Evolutionary conservation across 2,888 invertebrate species (phyloP), one percentile per base, ranked within the genome.

Genomic region (Epinotia nisella): DNA sequence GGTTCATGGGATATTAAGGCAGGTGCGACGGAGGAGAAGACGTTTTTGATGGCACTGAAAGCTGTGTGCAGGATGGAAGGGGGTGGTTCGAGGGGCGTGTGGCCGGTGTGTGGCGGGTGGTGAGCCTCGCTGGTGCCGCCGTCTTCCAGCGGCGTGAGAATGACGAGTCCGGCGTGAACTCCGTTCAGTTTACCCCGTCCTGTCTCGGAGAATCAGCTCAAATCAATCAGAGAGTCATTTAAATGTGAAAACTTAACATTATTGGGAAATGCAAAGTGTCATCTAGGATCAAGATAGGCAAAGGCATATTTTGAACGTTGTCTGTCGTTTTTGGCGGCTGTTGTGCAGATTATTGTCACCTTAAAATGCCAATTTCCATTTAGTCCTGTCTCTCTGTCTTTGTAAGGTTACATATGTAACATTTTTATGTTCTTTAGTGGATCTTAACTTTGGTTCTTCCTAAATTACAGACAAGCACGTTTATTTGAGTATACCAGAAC

Each of bases 121-220:
- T 89, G 86, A 7, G 78, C 82, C 74, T 87, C 90, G 76, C 83
- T 82, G 55, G 84, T 83, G 66, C 81, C 77, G 4, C 78, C 82
- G 53, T 89, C 89, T 70, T 82, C 91, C 78, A 93, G 81, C n/a
- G 93, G 93, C 64, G 93, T 87, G 81, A 94, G 86, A 76, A 93
- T 82, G 75, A 93, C 89, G 75, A 93, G 83, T 62, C 93, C 94
- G 69, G 94, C 94, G 80, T 92, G 93, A 66, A 91, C 85, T 77
- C 93, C 93, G 83, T 82, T 88, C 85, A 92, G 88, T 87, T 88
- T 91, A 81, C 88, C 87, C 77, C 90, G 88, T 83, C 93, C 93
- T 93, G 93, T 89, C 92, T 91, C 91, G 89, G 83, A 91, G 90
- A 90, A 78, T 80, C 69, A 78, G 76, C 80, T 67, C 71, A 59